Evolutionary conservation across 2,888 invertebrate species (phyloP).

Genomic region (Megalurothrips usitatus): DNA sequence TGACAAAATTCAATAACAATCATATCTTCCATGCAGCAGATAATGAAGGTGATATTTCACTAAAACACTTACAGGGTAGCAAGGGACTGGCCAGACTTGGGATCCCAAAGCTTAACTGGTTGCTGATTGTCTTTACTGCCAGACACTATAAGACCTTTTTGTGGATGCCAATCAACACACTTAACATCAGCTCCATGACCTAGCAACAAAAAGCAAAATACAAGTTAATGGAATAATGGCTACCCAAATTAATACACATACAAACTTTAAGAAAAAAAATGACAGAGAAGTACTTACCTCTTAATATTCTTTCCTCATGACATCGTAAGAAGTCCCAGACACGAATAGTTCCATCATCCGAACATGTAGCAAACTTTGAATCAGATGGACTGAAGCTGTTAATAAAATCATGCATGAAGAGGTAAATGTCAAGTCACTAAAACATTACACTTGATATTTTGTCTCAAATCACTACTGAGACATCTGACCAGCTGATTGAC

Average conservation of each 20-base stretch:
- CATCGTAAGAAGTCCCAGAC: slow-evolving; percentile 98
- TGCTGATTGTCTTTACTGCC: slow-evolving; percentile 99
- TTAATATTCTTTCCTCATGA: slow-evolving; percentile 88
- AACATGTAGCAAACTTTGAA: slow-evolving; percentile 97
- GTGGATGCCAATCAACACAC: slow-evolving; percentile 99
- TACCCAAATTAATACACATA: slow-evolving; percentile 50
- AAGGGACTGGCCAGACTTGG: slow-evolving; percentile 89
- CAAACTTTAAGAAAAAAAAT: background rate
- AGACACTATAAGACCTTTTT: slow-evolving; percentile 92
- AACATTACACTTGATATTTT: too few relatives aligned
- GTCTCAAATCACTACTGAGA: background rate
- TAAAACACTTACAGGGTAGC: slow-evolving; percentile 74
- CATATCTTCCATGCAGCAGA: background rate
- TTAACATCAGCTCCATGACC: slow-evolving; percentile 98
- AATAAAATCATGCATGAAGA: slow-evolving; percentile 33
- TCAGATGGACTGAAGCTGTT: slow-evolving; percentile 97
- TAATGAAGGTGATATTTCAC: background rate
- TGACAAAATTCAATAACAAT: slow-evolving; percentile 34
- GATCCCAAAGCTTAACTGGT: slow-evolving; percentile 99
- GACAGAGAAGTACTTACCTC: slow-evolving; percentile 54
- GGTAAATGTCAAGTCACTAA: background rate
- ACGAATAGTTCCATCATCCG: slow-evolving; percentile 97
- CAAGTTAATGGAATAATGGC: background rate
- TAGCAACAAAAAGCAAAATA: slow-evolving; percentile 40
- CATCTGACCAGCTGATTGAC: background rate